Percentiles rank a stretch among this genome's conserved stretches.
These are phyloP conservation scores for Papilio dardanus DNA, from an alignment of 1,140 invertebrate species.

Conservation along the genomic window DNA sequence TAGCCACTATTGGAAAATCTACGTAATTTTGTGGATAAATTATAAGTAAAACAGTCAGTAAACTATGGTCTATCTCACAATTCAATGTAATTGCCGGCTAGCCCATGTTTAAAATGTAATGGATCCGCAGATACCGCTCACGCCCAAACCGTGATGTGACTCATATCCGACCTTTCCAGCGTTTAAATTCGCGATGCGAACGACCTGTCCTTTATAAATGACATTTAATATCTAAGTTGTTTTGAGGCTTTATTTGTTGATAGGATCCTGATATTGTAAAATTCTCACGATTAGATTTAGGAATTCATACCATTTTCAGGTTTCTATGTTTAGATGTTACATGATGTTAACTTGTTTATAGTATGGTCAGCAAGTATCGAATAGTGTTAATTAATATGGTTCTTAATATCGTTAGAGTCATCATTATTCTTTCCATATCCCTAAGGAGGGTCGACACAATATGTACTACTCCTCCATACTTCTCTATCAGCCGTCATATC, in stretches of 20 bases:
- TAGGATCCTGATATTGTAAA: not conserved
- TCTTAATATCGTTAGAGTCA: too few relatives aligned
- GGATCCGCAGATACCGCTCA: constrained; percentile 19
- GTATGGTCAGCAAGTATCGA: too few relatives aligned
- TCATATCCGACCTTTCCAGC: constrained; percentile 67
- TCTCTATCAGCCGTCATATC: too few relatives aligned
- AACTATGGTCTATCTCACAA: not conserved
- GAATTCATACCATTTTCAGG: not conserved
- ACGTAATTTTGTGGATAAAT: not conserved
- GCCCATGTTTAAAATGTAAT: constrained; percentile 34
- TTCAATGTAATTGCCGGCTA: not conserved
- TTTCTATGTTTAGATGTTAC: not conserved
- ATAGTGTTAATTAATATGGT: too few relatives aligned
- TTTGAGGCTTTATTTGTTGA: constrained; percentile 25
- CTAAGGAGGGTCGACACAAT: too few relatives aligned
- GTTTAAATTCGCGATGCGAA: constrained; percentile 73
- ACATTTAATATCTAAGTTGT: not conserved
- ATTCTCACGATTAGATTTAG: not conserved
- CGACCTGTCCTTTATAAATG: constrained; percentile 49
- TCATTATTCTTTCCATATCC: too few relatives aligned
- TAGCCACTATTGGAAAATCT: too few relatives aligned
- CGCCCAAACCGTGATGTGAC: constrained; percentile 52
- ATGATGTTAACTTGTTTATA: too few relatives aligned
- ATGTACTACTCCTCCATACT: too few relatives aligned
- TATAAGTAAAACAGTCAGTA: not conserved